These are phyloP conservation scores for Nothobranchius furzeri DNA, from an alignment of 2,113 vertebrate genomes.

Conservation along the genomic window DNA sequence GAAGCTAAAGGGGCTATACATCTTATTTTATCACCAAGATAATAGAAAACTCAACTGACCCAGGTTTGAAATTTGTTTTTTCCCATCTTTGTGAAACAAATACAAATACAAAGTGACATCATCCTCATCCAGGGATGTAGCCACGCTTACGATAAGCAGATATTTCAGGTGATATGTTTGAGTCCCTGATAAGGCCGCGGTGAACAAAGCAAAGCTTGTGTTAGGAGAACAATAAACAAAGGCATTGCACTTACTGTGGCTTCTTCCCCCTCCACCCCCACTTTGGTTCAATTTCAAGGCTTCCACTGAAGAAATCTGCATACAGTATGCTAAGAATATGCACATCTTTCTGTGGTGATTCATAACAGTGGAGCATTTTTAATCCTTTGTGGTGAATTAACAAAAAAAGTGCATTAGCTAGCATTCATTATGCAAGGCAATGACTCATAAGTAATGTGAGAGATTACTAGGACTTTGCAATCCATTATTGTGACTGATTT, in stretches of 20 bases:
- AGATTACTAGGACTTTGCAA: conserved; percentile 58
- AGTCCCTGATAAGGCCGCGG: conserved; percentile 10
- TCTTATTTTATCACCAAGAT: no score
- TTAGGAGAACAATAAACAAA: conserved; percentile 18
- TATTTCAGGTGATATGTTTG: conserved; percentile 22
- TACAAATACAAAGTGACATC: background rate
- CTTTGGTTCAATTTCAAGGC: conserved; percentile 6
- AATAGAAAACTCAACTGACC: background rate
- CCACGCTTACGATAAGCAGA: conserved; percentile 27
- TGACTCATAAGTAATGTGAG: conserved; percentile 63
- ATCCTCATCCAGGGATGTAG: conserved; percentile 9
- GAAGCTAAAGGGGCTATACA: background rate
- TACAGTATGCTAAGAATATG: conserved; percentile 8
- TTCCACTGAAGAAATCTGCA: conserved; percentile 20
- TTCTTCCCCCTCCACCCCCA: background rate
- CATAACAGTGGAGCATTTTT: conserved; percentile 31
- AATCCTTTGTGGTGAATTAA: conserved; percentile 62
- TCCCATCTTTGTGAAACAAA: background rate
- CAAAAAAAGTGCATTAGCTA: conserved; percentile 57
- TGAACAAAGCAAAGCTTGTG: conserved; percentile 6
- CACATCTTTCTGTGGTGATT: conserved; percentile 37
- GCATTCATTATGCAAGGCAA: conserved; percentile 62
- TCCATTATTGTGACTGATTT: conserved; percentile 57
- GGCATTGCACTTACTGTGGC: background rate
- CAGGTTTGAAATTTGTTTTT: background rate